These are phyloP conservation scores for Phrynosoma platyrhinos DNA, from an alignment of 2,113 vertebrate genomes.

Conservation along the genomic window DNA sequence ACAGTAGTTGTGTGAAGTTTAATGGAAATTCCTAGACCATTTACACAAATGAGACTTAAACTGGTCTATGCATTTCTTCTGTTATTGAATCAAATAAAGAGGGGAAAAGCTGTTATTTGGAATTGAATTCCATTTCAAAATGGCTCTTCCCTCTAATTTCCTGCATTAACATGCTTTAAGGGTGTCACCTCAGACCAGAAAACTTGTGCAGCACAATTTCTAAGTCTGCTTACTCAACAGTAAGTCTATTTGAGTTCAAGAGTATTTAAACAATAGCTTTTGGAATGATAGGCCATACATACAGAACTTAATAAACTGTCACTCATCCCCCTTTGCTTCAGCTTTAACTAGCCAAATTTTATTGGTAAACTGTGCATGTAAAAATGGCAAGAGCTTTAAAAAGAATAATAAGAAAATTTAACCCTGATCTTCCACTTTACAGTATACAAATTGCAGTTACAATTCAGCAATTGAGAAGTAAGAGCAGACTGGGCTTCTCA, in stretches of 20 bases:
- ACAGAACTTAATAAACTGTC: neutral
- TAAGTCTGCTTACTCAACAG: neutral
- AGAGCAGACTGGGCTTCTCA: neutral
- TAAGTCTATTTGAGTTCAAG: neutral
- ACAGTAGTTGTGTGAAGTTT: neutral
- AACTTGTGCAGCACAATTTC: neutral
- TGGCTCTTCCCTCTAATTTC: neutral
- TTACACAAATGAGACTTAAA: neutral
- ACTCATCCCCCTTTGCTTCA: neutral
- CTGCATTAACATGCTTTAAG: neutral
- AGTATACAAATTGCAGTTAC: neutral
- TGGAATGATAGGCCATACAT: neutral
- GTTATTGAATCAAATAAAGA: neutral
- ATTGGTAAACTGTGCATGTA: neutral
- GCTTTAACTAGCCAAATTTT: conserved; percentile 7
- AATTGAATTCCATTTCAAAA: neutral
- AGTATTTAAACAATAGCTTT: neutral
- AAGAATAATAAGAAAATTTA: neutral
- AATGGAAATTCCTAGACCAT: neutral
- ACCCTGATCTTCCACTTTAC: neutral
- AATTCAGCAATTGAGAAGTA: neutral
- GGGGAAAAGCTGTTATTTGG: neutral
- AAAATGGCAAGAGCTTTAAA: neutral
- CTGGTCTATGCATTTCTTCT: neutral
- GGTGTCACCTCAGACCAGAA: neutral